Base-by-base conservation (phyloP, 2,888 invertebrate species). In the Seira ritae region DNA sequence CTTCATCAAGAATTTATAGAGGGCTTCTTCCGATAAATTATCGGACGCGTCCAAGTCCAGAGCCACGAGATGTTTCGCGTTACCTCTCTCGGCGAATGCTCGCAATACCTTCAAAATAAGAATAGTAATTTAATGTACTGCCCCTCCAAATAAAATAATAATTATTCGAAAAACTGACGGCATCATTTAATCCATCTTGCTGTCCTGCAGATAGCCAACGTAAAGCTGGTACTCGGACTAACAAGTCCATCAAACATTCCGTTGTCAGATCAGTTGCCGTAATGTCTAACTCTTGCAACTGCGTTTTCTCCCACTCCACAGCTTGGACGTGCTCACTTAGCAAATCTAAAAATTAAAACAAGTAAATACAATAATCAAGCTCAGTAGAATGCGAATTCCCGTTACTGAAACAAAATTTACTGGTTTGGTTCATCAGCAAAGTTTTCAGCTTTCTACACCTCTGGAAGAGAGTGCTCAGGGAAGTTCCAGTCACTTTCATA, bases 251-350 rank as follows among this genome's bases (percentile, higher is more conserved):
- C 62, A 99, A 93, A 87, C 98, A 97, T 90, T 99, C 98, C 0
- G 97, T 94, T 0, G 96, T 96, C 81, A 99, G 91, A 91, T 99
- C 99, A 0, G 99, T 99, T 0, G 97, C 99, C 0, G 98, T 97
- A 79, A 99, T 95, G 90, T 99, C 99, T 88, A 99, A 91, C 91
- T 99, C 99, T 90, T 96, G 96, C 78, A 99, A 91, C 0, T 95
- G 94, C 0, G 97, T 96, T 91, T 98, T 97, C 91, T 99, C 98
- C 99, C 99, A 99, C 90, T 99, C 98, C 8, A 98, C 98, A 90
- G 95, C 95, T 95, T 96, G 96, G 84, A 99, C 95, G 91, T 96
- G 94, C 89, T 98, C 97, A 88, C 97, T 97, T 90, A 96, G 95
- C 8, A 99, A 92, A 91, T 94, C 97, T 97, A 90, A 90, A 78